Percentiles rank a stretch among this genome's conserved stretches.
Conservation (phyloP, 2,888 invertebrate species). For the Drosophila nigritarsus region DNA sequence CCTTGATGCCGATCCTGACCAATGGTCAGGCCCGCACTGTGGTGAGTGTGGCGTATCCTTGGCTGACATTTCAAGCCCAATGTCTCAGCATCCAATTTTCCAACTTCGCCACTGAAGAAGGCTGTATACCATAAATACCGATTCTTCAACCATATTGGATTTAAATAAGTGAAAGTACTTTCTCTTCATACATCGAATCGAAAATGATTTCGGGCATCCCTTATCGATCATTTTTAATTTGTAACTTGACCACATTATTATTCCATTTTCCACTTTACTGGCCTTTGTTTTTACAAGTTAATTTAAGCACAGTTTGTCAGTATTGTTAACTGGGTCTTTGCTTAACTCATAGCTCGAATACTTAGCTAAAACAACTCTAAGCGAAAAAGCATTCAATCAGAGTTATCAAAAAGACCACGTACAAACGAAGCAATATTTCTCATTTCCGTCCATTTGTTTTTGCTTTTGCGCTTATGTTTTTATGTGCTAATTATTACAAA, state of each 20-base stretch:
- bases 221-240: neutral
- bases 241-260: neutral
- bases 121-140: neutral
- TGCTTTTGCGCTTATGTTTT: conserved; percentile 19
- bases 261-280: neutral
- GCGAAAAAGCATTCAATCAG: neutral
- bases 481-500: conserved; percentile 12
- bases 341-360: conserved; percentile 19
- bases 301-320: neutral
- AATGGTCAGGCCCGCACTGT: neutral
- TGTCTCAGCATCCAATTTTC: neutral
- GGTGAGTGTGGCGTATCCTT: neutral
- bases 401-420: conserved; percentile 35
- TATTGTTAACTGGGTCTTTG: neutral
- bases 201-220: neutral
- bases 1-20: conserved; percentile 6
- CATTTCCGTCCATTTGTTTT: conserved; percentile 28
- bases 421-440: conserved; percentile 19
- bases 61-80: neutral
- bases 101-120: conserved; percentile 8
- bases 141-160: conserved; percentile 1
- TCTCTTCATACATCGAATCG: neutral
- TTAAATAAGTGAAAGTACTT: neutral
- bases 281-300: neutral
- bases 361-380: neutral